phyloP scores from a whole-genome alignment of 2,113 vertebrate genomes.

The Sebastes fasciatus region DNA sequence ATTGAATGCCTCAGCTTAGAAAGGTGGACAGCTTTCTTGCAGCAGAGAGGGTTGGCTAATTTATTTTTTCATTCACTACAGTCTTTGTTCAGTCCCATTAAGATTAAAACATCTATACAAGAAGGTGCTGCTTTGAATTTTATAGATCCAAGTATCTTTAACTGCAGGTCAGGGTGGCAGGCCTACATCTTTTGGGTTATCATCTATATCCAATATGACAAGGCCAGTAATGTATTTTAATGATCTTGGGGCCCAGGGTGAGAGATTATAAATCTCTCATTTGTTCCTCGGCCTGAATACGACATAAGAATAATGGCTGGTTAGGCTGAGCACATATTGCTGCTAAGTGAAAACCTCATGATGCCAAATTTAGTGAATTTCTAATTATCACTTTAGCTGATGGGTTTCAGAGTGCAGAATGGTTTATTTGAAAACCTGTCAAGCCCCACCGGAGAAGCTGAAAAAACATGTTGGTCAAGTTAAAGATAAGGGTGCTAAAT shows the following conservation, averaged over 20 bases:
- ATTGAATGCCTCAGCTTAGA: slow-evolving; percentile 27
- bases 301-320: slow-evolving; percentile 26
- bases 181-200: slow-evolving; percentile 35
- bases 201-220: slow-evolving; percentile 56
- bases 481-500: slow-evolving; percentile 18
- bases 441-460: neutral
- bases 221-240: slow-evolving; percentile 58
- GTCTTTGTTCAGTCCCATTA: slow-evolving; percentile 40
- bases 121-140: slow-evolving; percentile 48
- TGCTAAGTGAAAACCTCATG: slow-evolving; percentile 2
- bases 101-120: slow-evolving; percentile 47
- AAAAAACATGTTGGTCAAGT: slow-evolving; percentile 25
- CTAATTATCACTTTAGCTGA: slow-evolving; percentile 22
- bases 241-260: slow-evolving; percentile 40
- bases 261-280: slow-evolving; percentile 50
- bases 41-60: slow-evolving; percentile 25
- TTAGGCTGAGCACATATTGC: slow-evolving; percentile 21
- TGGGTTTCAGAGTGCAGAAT: neutral
- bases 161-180: slow-evolving; percentile 38
- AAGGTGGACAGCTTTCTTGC: slow-evolving; percentile 29
- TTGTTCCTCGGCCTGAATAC: slow-evolving; percentile 46
- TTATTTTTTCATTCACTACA: slow-evolving; percentile 52
- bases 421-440: slow-evolving; percentile 13
- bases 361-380: slow-evolving; percentile 41
- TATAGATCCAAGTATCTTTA: slow-evolving; percentile 34